Base-by-base conservation (phyloP, 2,797 vertebrate species). In the Catamblyrhynchus diadema region DNA sequence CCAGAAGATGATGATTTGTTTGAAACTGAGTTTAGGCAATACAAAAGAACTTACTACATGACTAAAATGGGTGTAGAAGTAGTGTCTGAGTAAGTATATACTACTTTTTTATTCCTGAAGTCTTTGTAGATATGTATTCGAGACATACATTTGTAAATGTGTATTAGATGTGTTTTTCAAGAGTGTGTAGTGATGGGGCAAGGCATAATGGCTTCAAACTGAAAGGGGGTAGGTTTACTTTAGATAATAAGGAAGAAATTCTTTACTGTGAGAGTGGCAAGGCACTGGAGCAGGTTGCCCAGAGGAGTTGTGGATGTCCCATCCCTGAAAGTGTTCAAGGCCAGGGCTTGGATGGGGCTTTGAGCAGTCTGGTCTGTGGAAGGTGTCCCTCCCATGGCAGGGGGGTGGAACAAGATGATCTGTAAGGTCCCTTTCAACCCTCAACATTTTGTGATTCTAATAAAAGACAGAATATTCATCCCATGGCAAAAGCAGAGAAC, bases 1-100 rank as follows among this genome's bases (percentile, higher is more conserved):
- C 98, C 98, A 81, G 98, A 98, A 95, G 99, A 99, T 64, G 99
- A 99, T 28, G 99, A 99, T 88, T 95, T 99, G 42, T 99, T 99
- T 98, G 99, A 99, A 97, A 98, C 99, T 0, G 99, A 99, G 95
- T 99, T 99, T 97, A 98, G 99, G 88, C 99, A 99, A 94, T 99
- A 99, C 97, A 99, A 99, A 93, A 98, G 99, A 96, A 99, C 98
- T 13, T 99, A 99, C 92, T 99, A 99, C 86, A 99, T 99, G 99
- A 99, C 98, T 74, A 99, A 99, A 97, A 99, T 99, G 98, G 99
- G 98, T 1, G 98, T 99, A 95, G 99, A 99, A 86, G 98, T 99
- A 54, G 99, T 99, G 79, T 99, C 99, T 62, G 99, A 99, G 99
- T 99, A 96, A 99, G 99, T 97, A 12, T 74, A 56, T 87, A 8